phyloP scores from a whole-genome alignment of 2,797 vertebrate species.

The Hypotaenidia okinawae region DNA sequence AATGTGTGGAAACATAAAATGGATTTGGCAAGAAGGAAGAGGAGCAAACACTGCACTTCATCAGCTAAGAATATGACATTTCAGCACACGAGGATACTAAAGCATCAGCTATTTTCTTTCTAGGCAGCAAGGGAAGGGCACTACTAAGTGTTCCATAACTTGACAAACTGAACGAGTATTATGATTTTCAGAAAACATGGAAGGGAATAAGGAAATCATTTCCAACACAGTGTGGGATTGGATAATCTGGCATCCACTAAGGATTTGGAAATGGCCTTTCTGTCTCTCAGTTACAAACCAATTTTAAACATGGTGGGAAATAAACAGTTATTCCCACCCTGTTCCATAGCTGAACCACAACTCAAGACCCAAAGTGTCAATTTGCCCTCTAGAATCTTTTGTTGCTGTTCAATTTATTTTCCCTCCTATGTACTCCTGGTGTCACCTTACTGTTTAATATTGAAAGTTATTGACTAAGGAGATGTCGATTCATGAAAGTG shows the following conservation, averaged over 20 bases:
- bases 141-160: background rate
- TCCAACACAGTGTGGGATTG: background rate
- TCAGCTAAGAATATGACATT: background rate
- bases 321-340: slow-evolving; percentile 14
- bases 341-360: background rate
- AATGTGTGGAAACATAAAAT: slow-evolving; percentile 10
- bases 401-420: slow-evolving; percentile 50
- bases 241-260: background rate
- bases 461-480: slow-evolving; percentile 55
- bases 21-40: background rate
- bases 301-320: background rate
- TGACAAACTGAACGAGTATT: background rate
- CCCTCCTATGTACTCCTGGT: slow-evolving; percentile 17
- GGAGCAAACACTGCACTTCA: background rate
- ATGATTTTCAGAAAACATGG: background rate
- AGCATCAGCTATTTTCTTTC: slow-evolving; percentile 9
- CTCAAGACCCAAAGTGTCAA: slow-evolving; percentile 19
- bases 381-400: slow-evolving; percentile 35
- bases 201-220: background rate
- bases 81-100: background rate
- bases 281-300: background rate
- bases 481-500: slow-evolving; percentile 50
- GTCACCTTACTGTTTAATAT: slow-evolving; percentile 63
- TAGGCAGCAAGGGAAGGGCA: background rate
- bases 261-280: background rate